Evolutionary conservation across 2,888 invertebrate species (phyloP).

Genomic region (Catocala fraxini): DNA sequence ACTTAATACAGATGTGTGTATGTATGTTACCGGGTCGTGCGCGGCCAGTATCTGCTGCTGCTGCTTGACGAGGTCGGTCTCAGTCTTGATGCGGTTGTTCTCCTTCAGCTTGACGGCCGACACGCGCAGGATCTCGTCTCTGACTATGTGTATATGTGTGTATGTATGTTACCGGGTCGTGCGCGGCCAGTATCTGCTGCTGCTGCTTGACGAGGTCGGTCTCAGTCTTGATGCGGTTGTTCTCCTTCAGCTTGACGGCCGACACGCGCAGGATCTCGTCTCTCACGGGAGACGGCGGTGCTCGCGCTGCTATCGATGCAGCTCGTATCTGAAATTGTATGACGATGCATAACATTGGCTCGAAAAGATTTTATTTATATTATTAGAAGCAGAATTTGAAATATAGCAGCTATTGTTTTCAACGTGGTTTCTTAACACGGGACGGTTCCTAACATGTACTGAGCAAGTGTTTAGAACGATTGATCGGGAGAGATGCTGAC

Average conservation of each 20-base stretch:
- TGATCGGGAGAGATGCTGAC: too few relatives aligned
- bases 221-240: conserved; percentile 86
- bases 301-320: conserved; percentile 74
- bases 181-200: conserved; percentile 85
- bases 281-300: conserved; percentile 77
- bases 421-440: too few relatives aligned
- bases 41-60: conserved; percentile 88
- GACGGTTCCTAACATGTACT: too few relatives aligned
- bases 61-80: conserved; percentile 86
- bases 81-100: conserved; percentile 86
- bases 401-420: too few relatives aligned
- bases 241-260: conserved; percentile 86
- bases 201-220: conserved; percentile 87
- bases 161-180: conserved; percentile 70
- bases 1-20: too few relatives aligned
- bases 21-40: conserved; percentile 71
- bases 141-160: conserved; percentile 51
- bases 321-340: conserved; percentile 72
- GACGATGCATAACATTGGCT: too few relatives aligned
- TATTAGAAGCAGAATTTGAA: too few relatives aligned
- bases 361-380: too few relatives aligned
- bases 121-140: conserved; percentile 78
- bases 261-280: conserved; percentile 81
- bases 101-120: conserved; percentile 87
- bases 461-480: too few relatives aligned